A percentile compares a stretch with the other conserved stretches of the same genome.
Conservation (phyloP, 2,113 vertebrate species). For the Recurvirostra avosetta region DNA sequence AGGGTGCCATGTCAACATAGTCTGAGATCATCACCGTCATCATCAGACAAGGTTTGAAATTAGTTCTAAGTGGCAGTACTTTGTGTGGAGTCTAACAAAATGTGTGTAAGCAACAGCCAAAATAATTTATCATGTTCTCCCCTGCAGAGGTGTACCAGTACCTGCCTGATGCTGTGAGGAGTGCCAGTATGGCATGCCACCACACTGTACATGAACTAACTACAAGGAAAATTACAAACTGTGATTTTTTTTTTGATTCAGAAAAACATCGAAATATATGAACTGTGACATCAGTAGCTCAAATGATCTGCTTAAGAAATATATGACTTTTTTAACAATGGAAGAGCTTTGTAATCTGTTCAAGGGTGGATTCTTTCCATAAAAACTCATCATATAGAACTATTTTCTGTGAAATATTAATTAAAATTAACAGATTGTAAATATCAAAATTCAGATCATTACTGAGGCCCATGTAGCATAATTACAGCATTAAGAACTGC, state of each 20-base stretch:
- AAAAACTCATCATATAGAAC: not conserved
- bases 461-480: not conserved
- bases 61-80: not conserved
- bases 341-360: not conserved
- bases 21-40: not conserved
- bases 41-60: not conserved
- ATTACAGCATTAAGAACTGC: not conserved
- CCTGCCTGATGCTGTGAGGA: not conserved
- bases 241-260: not conserved
- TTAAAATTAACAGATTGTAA: not conserved
- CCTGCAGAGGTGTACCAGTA: not conserved
- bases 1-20: not conserved
- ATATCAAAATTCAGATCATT: not conserved
- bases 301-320: not conserved
- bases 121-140: not conserved
- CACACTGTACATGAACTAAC: not conserved
- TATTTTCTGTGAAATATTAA: not conserved
- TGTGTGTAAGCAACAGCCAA: not conserved
- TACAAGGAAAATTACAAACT: not conserved
- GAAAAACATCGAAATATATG: not conserved
- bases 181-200: not conserved
- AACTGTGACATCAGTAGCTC: not conserved
- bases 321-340: not conserved
- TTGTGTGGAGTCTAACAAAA: not conserved
- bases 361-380: not conserved